Evolutionary conservation across 2,113 vertebrate genomes (phyloP).

Genomic region (Acrocephalus kingi): DNA sequence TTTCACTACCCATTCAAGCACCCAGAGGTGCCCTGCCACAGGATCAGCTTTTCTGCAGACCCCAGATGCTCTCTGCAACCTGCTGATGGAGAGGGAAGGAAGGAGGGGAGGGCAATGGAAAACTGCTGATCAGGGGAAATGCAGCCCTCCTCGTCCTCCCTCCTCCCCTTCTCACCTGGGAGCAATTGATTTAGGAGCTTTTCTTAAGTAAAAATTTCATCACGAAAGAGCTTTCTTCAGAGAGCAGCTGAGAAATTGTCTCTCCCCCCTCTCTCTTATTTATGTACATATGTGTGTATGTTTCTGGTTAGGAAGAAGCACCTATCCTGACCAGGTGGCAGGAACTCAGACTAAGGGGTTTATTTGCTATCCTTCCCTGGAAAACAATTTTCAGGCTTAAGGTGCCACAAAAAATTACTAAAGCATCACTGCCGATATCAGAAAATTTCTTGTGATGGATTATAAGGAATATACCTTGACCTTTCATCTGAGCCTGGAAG

Average conservation of each 20-base stretch:
- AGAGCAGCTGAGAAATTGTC: conserved; percentile 20
- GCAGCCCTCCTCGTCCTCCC: background rate
- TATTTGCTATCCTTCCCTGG: background rate
- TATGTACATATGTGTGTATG: background rate
- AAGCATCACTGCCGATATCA: fast-evolving
- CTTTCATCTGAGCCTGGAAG: background rate
- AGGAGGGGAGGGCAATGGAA: background rate
- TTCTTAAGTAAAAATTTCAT: conserved; percentile 68
- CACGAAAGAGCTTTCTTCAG: conserved; percentile 45
- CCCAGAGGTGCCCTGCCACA: background rate
- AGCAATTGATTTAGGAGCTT: conserved; percentile 63
- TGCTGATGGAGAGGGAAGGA: background rate
- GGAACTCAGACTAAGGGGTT: background rate
- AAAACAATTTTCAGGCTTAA: background rate
- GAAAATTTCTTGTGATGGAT: background rate
- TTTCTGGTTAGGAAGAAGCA: background rate
- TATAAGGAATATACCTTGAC: background rate
- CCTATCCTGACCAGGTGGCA: background rate
- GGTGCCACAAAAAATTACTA: background rate
- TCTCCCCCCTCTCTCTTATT: background rate
- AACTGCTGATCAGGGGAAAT: conserved; percentile 58
- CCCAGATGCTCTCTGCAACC: background rate
- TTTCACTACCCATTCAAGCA: background rate
- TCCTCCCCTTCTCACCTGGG: background rate
- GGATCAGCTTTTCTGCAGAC: background rate